Base-by-base conservation (phyloP, 2,888 invertebrate species). In the Smittia sp. region DNA sequence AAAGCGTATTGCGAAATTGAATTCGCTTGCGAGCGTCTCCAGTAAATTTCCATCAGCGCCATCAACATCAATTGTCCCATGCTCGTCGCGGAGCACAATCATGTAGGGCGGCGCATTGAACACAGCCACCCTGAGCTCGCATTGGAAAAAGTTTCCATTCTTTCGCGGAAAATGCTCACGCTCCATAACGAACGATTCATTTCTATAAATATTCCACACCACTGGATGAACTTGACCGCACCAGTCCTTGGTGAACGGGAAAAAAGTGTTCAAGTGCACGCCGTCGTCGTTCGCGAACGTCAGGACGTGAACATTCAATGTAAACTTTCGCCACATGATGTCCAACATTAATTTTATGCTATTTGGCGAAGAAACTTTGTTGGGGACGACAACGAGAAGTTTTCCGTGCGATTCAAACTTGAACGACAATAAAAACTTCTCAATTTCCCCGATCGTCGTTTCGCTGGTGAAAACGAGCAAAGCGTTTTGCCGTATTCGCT, bases 211-310 rank as follows among this genome's bases (percentile, higher is more conserved):
- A 69, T 54, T 69, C 9, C 72, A 72, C 38, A 72, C 39, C 6
- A 72, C 72, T 62, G 39, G 72, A 72, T 58, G 72, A 58, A 72
- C 72, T 72, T 72, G 72, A 72, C 72, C 72, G 72, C 72, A 62
- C n/a, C 52, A 41, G 52, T 72, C 72, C 58, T 62, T 72, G 62
- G 15, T 11, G 25, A 27, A 63, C 32, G 52, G 25, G 39, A 69
- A 69, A 52, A 25, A 69, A 13, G 69, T 69, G 27, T 54, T 27
- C 18, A 32, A 27, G 15, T 13, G n/a, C 15, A 54, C 25, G 9
- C n/a, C 22, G 25, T 20, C 25, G 32, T 15, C n/a, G 65, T 65
- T 25, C 4, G 27, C 18, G n/a, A 18, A 3, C 22, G 63, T 27
- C 7, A 41, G n/a, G 39, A 68, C 46, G 20, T 46, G 52, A 52